Percentiles rank a stretch among this genome's conserved stretches.
phyloP scores from a whole-genome alignment of 2,888 invertebrate genomes.

The Euplexia lucipara region DNA sequence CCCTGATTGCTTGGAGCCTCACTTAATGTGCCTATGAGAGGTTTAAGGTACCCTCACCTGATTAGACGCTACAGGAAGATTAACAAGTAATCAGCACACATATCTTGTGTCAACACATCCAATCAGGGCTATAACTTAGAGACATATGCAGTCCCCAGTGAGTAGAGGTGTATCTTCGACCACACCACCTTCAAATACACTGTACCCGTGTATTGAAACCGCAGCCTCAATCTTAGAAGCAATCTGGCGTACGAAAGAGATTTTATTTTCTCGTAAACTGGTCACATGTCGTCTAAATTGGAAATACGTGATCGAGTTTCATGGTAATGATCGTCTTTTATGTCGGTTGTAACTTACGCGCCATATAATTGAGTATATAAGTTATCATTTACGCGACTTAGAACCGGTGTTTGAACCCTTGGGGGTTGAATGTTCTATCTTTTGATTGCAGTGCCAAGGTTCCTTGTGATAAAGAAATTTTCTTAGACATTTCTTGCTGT shows the following conservation, averaged over 20 bases:
- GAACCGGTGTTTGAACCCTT: slow-evolving; percentile 37
- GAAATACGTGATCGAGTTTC: slow-evolving; percentile 71
- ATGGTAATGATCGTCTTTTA: slow-evolving; percentile 71
- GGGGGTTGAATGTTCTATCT: slow-evolving; percentile 17
- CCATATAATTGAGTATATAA: slow-evolving; percentile 69
- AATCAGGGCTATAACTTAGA: slow-evolving; percentile 45
- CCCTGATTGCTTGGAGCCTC: slow-evolving; percentile 33
- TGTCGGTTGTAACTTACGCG: slow-evolving; percentile 69
- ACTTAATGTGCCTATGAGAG: slow-evolving; percentile 35
- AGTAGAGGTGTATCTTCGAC: slow-evolving; percentile 25
- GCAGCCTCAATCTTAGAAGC: slow-evolving; percentile 41
- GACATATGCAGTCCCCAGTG: slow-evolving; percentile 25
- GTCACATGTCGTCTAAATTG: slow-evolving; percentile 71
- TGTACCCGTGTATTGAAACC: slow-evolving; percentile 34
- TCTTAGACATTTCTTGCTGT: background rate
- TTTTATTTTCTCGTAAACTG: slow-evolving; percentile 69
- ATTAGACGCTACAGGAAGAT: slow-evolving; percentile 46
- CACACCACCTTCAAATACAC: slow-evolving; percentile 6
- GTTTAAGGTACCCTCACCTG: slow-evolving; percentile 34
- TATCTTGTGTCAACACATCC: slow-evolving; percentile 37
- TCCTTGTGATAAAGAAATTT: background rate
- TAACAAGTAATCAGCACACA: slow-evolving; percentile 47
- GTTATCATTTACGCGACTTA: slow-evolving; percentile 56
- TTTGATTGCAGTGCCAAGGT: slow-evolving; percentile 32
- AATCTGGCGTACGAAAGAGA: slow-evolving; percentile 47